These are phyloP conservation scores for Australoheros facetus DNA, from an alignment of 2,797 vertebrate genomes.

Conservation along the genomic window DNA sequence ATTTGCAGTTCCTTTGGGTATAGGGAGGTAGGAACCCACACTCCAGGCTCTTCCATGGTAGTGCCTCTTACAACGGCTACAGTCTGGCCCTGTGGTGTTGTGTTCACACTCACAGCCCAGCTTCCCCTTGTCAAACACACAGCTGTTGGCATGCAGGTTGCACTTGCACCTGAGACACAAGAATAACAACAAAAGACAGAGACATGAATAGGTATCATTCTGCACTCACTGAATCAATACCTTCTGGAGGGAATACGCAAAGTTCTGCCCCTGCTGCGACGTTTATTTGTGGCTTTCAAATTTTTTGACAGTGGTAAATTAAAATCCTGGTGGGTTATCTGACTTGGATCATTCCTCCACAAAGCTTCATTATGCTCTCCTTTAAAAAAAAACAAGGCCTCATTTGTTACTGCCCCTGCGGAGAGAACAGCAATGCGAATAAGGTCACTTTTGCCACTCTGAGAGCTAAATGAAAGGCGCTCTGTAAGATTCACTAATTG, in stretches of 20 bases:
- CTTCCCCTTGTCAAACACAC: slow-evolving; percentile 95
- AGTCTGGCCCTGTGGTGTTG: slow-evolving; percentile 98
- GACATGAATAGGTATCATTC: slow-evolving; percentile 59
- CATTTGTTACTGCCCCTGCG: slow-evolving; percentile 67
- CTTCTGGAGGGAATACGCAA: slow-evolving; percentile 37
- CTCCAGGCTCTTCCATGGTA: slow-evolving; percentile 97
- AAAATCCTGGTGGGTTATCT: slow-evolving; percentile 69
- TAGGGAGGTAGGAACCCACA: slow-evolving; percentile 95
- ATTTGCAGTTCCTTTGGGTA: slow-evolving; percentile 98
- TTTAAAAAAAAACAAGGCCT: slow-evolving; percentile 62
- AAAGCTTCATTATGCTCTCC: slow-evolving; percentile 69
- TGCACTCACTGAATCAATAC: slow-evolving; percentile 45
- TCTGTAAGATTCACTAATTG: slow-evolving; percentile 68
- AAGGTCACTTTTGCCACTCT: slow-evolving; percentile 71
- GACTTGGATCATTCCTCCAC: slow-evolving; percentile 56
- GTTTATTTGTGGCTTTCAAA: slow-evolving; percentile 55
- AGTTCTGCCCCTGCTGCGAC: slow-evolving; percentile 23
- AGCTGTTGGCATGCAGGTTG: slow-evolving; percentile 97
- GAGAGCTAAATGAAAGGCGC: slow-evolving; percentile 71
- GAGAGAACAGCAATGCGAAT: slow-evolving; percentile 68
- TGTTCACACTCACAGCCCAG: slow-evolving; percentile 97
- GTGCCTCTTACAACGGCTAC: slow-evolving; percentile 97
- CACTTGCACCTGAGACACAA: slow-evolving; percentile 92
- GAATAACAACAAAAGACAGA: slow-evolving; percentile 58
- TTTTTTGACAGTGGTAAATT: slow-evolving; percentile 62